These are phyloP conservation scores for Ellobius talpinus DNA, from an alignment of 2,113 vertebrate genomes.

Conservation along the genomic window DNA sequence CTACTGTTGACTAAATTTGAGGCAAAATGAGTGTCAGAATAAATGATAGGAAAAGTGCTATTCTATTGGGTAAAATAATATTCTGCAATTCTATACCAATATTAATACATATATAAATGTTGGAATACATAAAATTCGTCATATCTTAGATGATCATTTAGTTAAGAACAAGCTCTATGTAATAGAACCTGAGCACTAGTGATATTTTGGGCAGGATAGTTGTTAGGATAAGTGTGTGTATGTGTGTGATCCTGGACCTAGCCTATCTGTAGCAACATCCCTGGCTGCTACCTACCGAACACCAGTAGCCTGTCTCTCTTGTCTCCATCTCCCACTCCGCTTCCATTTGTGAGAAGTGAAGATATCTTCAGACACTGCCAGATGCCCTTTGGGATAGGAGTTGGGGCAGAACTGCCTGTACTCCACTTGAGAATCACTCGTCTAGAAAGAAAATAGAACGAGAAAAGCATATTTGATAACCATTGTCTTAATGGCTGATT, in stretches of 20 bases:
- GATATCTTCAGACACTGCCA: neutral
- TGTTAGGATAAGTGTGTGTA: neutral
- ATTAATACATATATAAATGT: conserved; percentile 15
- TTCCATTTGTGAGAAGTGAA: neutral
- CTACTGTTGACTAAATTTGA: neutral
- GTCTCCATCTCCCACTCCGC: neutral
- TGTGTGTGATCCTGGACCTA: neutral
- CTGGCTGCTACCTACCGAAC: neutral
- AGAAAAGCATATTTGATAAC: neutral
- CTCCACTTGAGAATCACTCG: neutral
- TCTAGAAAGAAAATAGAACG: conserved; percentile 15
- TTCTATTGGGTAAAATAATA: neutral
- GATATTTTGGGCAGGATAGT: neutral
- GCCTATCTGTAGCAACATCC: neutral
- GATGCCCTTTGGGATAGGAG: neutral
- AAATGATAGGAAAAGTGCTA: conserved; percentile 11
- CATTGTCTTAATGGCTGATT: neutral
- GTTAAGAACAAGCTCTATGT: neutral
- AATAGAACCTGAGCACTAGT: neutral
- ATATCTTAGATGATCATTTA: neutral
- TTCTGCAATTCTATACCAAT: neutral
- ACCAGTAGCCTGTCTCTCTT: neutral
- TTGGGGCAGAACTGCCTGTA: neutral
- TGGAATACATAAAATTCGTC: neutral
- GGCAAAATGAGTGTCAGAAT: neutral